Base-by-base conservation (phyloP, 2,113 vertebrate species). In the Planiliza haematocheilus region DNA sequence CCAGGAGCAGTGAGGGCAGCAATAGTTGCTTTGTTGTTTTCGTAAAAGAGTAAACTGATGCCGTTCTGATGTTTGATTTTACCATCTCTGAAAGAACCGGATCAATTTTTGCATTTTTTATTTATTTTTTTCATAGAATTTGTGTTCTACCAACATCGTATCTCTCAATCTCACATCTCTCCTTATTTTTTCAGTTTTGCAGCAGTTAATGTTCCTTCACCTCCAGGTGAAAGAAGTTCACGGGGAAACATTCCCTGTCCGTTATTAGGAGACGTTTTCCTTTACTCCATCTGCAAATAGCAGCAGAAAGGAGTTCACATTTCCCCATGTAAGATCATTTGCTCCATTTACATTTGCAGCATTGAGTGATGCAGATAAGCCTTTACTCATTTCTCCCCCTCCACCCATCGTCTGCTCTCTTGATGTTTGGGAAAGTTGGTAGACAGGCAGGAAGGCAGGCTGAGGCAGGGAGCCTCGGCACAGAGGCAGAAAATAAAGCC, bases 341-440 rank as follows among this genome's bases (percentile, higher is more conserved):
- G 67, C 69, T 77, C 64, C 39, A 57, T 87, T 90, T 86, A 70
- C 83, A 85, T 89, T 88, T 78, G 66, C 77, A 57, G 68, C 88
- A 67, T 70, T 41, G 34, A 57, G 50, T 81, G 46, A 67, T 60
- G 30, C 49, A 74, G 66, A 88, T 72, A 68, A 88, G 62, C 46
- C 72, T 79, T 80, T 49, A 72, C 50, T 79, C 65, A 83, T 84
- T 72, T 53, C 53, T 50, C 63, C 62, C 30, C 66, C 51, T 62
- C 67, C 60, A 55, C 38, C 30, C 59, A 1, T 30, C 30, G 16
- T 37, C 50, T 30, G 20, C 50, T 53, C 51, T 56, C 58, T 55
- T 53, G 21, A 75, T 85, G 62, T 86, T 80, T 71, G 73, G 77
- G 82, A 75, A 78, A 13, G 60, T 64, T 67, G 14, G 62, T 8